Evolutionary conservation across 2,888 invertebrate genomes (phyloP).

Genomic region (Iphiclides podalirius): DNA sequence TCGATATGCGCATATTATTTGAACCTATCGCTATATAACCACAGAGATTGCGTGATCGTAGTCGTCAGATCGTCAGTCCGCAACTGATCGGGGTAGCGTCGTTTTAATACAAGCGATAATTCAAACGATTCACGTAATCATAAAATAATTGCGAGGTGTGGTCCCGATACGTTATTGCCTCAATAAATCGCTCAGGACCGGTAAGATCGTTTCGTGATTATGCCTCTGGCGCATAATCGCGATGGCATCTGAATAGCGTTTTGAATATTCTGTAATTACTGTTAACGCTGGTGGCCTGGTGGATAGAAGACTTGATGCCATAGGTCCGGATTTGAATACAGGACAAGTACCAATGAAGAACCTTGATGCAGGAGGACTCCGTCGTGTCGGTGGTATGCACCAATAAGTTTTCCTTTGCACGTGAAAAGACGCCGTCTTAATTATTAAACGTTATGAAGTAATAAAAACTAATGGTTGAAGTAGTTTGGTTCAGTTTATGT

Average conservation of each 20-base stretch:
- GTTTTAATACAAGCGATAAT: no score
- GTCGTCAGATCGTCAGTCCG: no score
- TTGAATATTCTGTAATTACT: conserved; percentile 13
- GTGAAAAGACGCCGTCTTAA: no score
- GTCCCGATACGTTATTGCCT: conserved; percentile 48
- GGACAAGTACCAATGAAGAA: neutral
- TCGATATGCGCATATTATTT: conserved; percentile 7
- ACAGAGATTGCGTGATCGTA: no score
- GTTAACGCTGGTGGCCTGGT: no score
- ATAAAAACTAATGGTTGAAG: no score
- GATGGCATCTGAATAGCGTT: conserved; percentile 25
- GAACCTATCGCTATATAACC: conserved; percentile 29
- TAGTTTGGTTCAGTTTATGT: no score
- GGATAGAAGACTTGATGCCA: no score
- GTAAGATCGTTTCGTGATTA: conserved; percentile 43
- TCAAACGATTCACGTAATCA: conserved; percentile 56
- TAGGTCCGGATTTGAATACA: neutral
- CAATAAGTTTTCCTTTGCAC: no score
- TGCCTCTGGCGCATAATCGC: conserved; percentile 34
- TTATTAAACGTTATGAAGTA: no score
- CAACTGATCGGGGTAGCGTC: no score
- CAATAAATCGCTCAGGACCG: conserved; percentile 47
- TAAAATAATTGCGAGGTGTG: conserved; percentile 61
- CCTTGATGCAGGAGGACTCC: neutral
- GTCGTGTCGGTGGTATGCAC: no score